These are phyloP conservation scores for Gymnoscopelus microlampas DNA, from an alignment of 2,797 vertebrate genomes.

Conservation along the genomic window DNA sequence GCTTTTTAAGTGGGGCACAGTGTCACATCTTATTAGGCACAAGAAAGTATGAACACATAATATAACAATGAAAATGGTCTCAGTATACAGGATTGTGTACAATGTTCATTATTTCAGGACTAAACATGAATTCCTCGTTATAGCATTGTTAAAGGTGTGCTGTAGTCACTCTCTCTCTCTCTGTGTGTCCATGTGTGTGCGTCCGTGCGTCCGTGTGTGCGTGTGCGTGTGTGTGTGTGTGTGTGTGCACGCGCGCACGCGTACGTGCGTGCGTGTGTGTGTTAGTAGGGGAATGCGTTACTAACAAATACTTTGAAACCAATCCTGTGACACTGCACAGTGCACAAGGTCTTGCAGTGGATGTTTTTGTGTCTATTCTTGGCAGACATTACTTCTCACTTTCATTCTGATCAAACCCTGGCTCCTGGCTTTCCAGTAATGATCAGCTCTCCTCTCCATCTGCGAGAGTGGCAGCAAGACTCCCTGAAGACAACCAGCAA, in stretches of 20 bases:
- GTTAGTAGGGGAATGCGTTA: slow-evolving; percentile 20
- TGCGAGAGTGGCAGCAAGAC: slow-evolving; percentile 49
- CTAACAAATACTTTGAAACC: slow-evolving; percentile 49
- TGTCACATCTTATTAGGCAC: neutral
- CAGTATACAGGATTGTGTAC: too few relatives aligned
- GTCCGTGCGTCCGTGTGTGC: neutral
- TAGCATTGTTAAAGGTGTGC: too few relatives aligned
- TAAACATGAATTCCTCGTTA: neutral
- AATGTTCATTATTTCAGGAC: neutral
- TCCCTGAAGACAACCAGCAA: slow-evolving; percentile 50
- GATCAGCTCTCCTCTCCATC: slow-evolving; percentile 53
- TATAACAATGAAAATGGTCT: too few relatives aligned
- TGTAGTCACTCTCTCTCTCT: too few relatives aligned
- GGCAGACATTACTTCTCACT: slow-evolving; percentile 49
- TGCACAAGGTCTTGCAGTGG: slow-evolving; percentile 53
- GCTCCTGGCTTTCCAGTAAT: slow-evolving; percentile 65
- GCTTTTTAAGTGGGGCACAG: slow-evolving; percentile 7
- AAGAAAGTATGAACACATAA: too few relatives aligned
- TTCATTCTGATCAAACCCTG: slow-evolving; percentile 70
- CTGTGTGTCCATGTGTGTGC: neutral
- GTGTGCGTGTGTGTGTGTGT: neutral
- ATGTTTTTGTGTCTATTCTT: slow-evolving; percentile 70
- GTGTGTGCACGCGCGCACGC: too few relatives aligned
- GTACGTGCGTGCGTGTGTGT: too few relatives aligned
- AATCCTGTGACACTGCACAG: slow-evolving; percentile 39